Base-by-base conservation (phyloP, 2,113 vertebrate genomes). In the Marmota monax region DNA sequence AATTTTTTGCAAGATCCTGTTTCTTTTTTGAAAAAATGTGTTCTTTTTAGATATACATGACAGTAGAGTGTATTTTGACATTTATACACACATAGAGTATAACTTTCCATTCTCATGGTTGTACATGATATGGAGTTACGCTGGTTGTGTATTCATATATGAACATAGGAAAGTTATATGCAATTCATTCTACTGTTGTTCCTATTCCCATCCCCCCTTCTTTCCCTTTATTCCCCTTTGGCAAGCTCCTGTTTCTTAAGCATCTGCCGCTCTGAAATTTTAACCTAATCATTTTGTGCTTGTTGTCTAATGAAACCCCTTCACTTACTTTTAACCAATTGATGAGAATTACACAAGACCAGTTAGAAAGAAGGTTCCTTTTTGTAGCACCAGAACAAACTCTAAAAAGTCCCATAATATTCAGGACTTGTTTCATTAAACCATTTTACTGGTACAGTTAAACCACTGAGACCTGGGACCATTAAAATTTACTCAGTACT, bases 401-500 rank as follows among this genome's bases (percentile, higher is more conserved):
- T 97, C 98, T 97, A 98, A 97, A 98, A 97, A 97, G 97, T 98
- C 98, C 97, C 97, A 97, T 98, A 98, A 95, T 98, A 97, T 96
- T 98, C 97, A 97, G 97, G 96, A 98, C 95, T 98, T 97, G 95
- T 98, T 99, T 98, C 98, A 98, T 98, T 98, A 98, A 98, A 98
- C 97, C 92, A 95, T 98, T 98, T 96, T 98, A 98, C 97, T 98
- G 98, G 98, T 98, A 98, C 53, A 58, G 69, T 98, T 98, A 98
- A 98, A 98, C 96, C 97, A 98, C 97, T 97, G 97, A 98, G 98
- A 98, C 96, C 98, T 97, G 96, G 97, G 97, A 97, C 98, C 97
- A 98, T 98, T 99, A 98, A 98, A 98, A 95, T 97, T 98, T 98
- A 98, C 97, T 98, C 97, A 98, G 98, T 98, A 98, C 61, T 92